Conservation (phyloP, 2,113 vertebrate genomes). For the Corythaixoides concolor region DNA sequence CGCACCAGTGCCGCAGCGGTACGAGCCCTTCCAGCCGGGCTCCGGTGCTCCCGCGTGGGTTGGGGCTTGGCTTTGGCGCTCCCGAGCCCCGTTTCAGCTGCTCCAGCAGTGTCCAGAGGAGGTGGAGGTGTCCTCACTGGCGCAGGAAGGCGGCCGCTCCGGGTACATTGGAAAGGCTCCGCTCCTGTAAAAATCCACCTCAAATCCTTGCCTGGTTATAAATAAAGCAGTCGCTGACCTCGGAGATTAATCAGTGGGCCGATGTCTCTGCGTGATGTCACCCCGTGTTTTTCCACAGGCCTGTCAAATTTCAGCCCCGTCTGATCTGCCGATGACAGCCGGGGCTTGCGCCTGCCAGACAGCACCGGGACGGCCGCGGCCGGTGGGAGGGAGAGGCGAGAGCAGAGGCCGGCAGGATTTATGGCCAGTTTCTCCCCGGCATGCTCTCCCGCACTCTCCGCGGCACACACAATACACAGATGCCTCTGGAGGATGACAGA, state of each 20-base stretch:
- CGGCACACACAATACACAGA: not conserved
- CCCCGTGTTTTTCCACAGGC: conserved; percentile 48
- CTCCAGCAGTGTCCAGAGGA: rapidly evolving
- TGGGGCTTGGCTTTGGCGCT: not conserved
- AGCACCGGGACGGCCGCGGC: not conserved
- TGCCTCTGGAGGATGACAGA: not conserved
- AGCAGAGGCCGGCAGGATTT: not conserved
- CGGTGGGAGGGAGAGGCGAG: not conserved
- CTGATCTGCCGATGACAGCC: not conserved
- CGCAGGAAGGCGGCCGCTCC: rapidly evolving
- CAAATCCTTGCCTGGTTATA: not conserved
- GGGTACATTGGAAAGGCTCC: not conserved
- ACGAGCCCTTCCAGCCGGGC: not conserved
- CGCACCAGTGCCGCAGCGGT: rapidly evolving
- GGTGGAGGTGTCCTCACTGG: not conserved
- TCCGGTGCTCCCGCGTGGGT: rapidly evolving
- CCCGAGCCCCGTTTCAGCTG: rapidly evolving
- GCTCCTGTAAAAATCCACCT: not conserved
- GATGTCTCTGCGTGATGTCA: conserved; percentile 56
- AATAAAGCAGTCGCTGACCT: conserved; percentile 24
- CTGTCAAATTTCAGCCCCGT: not conserved
- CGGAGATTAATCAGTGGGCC: not conserved
- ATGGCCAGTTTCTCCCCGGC: not conserved
- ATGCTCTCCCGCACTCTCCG: not conserved
- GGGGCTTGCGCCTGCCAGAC: not conserved